These are phyloP conservation scores for Pseudonaja textilis DNA, from an alignment of 2,113 vertebrate species.

Conservation along the genomic window DNA sequence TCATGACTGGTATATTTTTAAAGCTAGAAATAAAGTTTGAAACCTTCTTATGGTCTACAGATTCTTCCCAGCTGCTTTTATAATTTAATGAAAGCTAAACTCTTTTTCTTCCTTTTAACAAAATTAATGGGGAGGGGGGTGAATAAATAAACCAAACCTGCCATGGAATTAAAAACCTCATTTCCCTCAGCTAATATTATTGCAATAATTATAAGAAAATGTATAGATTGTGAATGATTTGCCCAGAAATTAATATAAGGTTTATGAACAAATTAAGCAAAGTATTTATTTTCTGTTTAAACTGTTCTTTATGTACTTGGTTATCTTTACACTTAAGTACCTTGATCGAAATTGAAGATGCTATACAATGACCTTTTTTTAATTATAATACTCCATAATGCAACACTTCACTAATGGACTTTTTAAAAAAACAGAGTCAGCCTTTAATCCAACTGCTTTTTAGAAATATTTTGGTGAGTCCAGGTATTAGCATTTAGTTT, in stretches of 20 bases:
- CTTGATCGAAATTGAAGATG: neutral
- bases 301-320: conserved; percentile 44
- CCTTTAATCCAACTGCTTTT: neutral
- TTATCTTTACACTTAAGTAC: conserved; percentile 14
- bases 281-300: conserved; percentile 46
- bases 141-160: conserved; percentile 56
- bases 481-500: neutral
- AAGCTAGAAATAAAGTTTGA: conserved; percentile 59
- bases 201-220: conserved; percentile 52
- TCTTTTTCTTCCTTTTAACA: conserved; percentile 41
- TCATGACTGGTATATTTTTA: conserved; percentile 54
- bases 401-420: neutral
- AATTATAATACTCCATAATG: neutral
- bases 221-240: conserved; percentile 46
- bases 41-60: conserved; percentile 48
- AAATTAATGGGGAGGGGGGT: conserved; percentile 33
- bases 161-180: conserved; percentile 23
- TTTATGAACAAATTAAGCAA: conserved; percentile 60
- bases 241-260: conserved; percentile 57
- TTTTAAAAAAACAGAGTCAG: neutral
- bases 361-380: conserved; percentile 14
- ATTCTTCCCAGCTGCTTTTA: conserved; percentile 54
- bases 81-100: conserved; percentile 58
- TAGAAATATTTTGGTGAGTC: neutral
- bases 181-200: conserved; percentile 42